phyloP scores from a whole-genome alignment of 1,140 invertebrate genomes.

The Drosophila nikananu region DNA sequence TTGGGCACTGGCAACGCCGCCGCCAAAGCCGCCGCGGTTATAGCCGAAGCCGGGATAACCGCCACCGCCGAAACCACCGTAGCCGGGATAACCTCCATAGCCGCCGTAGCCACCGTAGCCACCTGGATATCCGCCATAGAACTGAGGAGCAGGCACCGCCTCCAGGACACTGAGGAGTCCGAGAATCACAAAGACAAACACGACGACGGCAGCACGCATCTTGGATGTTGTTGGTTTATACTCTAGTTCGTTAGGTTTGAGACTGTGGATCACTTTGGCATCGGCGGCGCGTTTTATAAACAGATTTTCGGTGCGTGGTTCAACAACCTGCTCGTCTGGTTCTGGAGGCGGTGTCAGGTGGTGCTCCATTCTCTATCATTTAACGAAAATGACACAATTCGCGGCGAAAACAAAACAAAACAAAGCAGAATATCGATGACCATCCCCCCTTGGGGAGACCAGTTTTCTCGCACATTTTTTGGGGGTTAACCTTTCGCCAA shows the following conservation, averaged over 20 bases:
- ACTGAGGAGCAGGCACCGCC: conserved; percentile 60
- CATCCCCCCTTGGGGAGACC: conserved; percentile 23
- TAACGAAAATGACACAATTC: conserved; percentile 38
- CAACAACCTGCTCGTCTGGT: conserved; percentile 52
- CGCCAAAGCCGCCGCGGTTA: conserved; percentile 8
- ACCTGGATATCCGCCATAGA: conserved; percentile 7
- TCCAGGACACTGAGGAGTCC: conserved; percentile 56
- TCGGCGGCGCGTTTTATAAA: conserved; percentile 28
- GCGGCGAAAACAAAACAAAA: conserved; percentile 2
- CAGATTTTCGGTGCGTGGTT: conserved; percentile 26
- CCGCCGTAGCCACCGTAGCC: not conserved
- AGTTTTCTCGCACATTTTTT: conserved; percentile 27
- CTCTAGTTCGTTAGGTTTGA: conserved; percentile 15
- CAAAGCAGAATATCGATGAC: conserved; percentile 12
- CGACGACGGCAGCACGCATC: conserved; percentile 49
- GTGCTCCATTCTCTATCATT: conserved; percentile 18
- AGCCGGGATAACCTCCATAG: conserved; percentile 10
- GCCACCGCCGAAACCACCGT: not conserved
- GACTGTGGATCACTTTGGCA: conserved; percentile 27
- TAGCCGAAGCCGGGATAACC: conserved; percentile 23
- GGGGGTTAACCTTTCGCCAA: conserved; percentile 44
- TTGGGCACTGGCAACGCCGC: not conserved
- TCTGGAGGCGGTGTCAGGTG: conserved; percentile 26
- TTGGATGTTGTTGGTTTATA: conserved; percentile 25
- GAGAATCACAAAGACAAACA: conserved; percentile 53